Conservation (phyloP, 2,888 invertebrate species). For the Cabera pusaria region DNA sequence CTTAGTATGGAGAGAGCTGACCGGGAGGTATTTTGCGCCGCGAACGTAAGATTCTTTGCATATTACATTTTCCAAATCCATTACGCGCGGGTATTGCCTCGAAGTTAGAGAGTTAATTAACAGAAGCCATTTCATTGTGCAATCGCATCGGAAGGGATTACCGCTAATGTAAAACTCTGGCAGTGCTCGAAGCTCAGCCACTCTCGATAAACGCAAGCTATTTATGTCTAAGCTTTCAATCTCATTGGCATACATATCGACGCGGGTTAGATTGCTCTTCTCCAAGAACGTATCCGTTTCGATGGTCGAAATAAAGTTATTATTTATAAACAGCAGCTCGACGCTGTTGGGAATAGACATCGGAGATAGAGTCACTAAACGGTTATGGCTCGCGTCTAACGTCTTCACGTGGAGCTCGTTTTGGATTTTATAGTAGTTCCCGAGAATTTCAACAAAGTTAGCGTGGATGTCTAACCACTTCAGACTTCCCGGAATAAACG, state of each 20-base stretch:
- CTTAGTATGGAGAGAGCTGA: slow-evolving; percentile 88
- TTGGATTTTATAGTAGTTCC: slow-evolving; percentile 94
- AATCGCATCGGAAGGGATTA: slow-evolving; percentile 97
- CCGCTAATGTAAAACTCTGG: slow-evolving; percentile 96
- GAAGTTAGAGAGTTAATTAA: slow-evolving; percentile 92
- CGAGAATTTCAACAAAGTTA: slow-evolving; percentile 93
- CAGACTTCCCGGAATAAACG: slow-evolving; percentile 93
- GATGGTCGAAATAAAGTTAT: slow-evolving; percentile 92
- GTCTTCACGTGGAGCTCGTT: slow-evolving; percentile 91
- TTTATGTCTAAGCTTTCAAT: slow-evolving; percentile 92
- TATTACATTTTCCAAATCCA: slow-evolving; percentile 94
- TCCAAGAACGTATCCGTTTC: slow-evolving; percentile 93
- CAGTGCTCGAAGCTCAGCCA: slow-evolving; percentile 86
- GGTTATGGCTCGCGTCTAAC: slow-evolving; percentile 94
- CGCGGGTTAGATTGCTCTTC: slow-evolving; percentile 91
- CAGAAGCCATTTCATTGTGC: slow-evolving; percentile 97
- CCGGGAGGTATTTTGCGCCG: slow-evolving; percentile 90
- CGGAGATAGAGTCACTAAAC: slow-evolving; percentile 90
- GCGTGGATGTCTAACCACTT: slow-evolving; percentile 96
- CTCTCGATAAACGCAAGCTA: slow-evolving; percentile 89
- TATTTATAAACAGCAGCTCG: slow-evolving; percentile 93
- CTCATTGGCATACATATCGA: slow-evolving; percentile 95
- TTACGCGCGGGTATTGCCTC: slow-evolving; percentile 92
- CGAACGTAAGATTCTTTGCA: slow-evolving; percentile 93
- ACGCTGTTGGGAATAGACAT: slow-evolving; percentile 94